Percentiles rank a stretch among this genome's conserved stretches.
Evolutionary conservation across 2,113 vertebrate genomes (phyloP).

Genomic region (Ranitomeya variabilis): DNA sequence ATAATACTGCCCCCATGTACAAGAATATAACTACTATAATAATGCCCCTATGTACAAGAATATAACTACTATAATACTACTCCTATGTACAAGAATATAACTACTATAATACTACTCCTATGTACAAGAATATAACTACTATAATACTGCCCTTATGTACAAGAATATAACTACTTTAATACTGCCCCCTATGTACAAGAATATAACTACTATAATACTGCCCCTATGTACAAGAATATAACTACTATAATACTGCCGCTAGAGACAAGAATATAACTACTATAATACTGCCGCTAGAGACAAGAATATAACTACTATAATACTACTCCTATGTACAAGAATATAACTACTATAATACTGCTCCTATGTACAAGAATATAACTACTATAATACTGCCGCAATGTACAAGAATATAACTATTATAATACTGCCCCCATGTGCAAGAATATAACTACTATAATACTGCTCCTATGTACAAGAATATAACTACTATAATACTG

Average conservation of each 20-base stretch:
- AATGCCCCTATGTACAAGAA: not conserved
- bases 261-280: no score
- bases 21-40: not conserved
- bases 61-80: not conserved
- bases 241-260: no score
- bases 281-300: not conserved
- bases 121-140: not conserved
- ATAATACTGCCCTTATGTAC: not conserved
- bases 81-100: no score
- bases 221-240: no score
- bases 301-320: not conserved
- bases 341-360: no score
- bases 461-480: not conserved
- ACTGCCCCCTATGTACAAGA: no score
- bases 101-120: not conserved
- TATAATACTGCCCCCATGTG: no score
- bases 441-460: not conserved
- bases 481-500: constrained; percentile 6
- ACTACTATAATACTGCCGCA: not conserved
- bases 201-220: no score
- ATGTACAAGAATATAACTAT: no score
- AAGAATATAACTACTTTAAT: not conserved
- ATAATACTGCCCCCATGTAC: not conserved
- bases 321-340: not conserved
- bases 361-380: not conserved